phyloP scores from a whole-genome alignment of 2,888 invertebrate species.

The Melipona beecheii region DNA sequence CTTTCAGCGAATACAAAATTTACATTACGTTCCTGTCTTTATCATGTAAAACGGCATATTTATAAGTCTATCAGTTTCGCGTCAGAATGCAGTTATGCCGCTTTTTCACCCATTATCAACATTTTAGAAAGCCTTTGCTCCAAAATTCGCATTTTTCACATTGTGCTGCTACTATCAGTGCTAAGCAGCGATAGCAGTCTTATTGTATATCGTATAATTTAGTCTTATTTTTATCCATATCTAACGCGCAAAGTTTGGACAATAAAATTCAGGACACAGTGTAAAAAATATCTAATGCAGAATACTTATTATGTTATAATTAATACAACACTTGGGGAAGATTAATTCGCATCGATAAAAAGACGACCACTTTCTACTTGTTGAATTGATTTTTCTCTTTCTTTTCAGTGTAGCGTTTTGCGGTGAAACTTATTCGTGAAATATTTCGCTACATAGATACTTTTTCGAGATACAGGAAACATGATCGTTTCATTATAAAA shows the following conservation, averaged over 20 bases:
- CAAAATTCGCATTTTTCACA: not conserved
- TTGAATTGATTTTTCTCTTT: slow-evolving; percentile 27
- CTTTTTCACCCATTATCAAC: not conserved
- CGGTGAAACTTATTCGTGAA: not conserved
- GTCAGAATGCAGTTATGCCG: not conserved
- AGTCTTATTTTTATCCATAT: no score
- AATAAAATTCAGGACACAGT: no score
- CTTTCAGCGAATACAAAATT: not conserved
- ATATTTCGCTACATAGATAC: not conserved
- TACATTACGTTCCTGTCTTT: not conserved
- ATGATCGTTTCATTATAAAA: no score
- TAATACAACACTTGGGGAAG: no score
- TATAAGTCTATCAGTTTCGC: not conserved
- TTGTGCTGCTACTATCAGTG: not conserved
- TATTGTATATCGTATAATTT: no score
- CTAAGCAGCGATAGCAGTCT: not conserved
- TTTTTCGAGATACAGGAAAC: no score
- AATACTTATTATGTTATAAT: no score
- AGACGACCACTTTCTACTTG: slow-evolving; percentile 23
- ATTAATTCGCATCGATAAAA: not conserved
- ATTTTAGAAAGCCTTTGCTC: not conserved
- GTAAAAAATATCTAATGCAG: no score
- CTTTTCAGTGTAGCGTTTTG: not conserved
- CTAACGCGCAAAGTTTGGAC: no score
- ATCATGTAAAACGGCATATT: not conserved